A percentile compares a stretch with the other conserved stretches of the same genome.
Evolutionary conservation across 2,113 vertebrate genomes (phyloP).

Genomic region (Dipodomys merriami): DNA sequence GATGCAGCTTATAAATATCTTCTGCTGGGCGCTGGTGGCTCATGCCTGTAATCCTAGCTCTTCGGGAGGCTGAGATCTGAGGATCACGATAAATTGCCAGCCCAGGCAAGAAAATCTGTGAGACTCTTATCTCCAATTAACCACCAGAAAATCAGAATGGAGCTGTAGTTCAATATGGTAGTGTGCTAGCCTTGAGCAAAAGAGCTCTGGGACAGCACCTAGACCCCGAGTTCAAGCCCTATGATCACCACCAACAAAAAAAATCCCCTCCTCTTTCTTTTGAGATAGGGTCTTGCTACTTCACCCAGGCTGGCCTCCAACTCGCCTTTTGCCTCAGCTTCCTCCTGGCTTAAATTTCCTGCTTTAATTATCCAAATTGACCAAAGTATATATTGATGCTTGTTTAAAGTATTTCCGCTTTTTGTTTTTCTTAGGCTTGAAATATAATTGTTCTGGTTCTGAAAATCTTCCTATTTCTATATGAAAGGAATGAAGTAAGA

Average conservation of each 20-base stretch:
- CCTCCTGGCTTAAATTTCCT: neutral
- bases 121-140: no score
- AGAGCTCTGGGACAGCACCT: no score
- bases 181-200: no score
- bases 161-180: no score
- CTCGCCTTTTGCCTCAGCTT: neutral
- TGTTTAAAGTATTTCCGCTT: neutral
- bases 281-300: no score
- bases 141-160: no score
- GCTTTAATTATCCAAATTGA: neutral
- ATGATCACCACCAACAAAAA: no score
- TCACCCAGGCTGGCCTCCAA: neutral
- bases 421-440: neutral
- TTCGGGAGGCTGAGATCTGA: no score
- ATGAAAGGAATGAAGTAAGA: neutral
- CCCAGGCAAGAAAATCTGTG: no score
- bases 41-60: no score
- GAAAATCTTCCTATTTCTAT: neutral
- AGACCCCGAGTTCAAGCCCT: neutral
- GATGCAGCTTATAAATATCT: neutral
- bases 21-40: no score
- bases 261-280: neutral
- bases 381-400: neutral
- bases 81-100: no score
- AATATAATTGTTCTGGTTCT: slow-evolving; percentile 4